phyloP scores from a whole-genome alignment of 2,888 invertebrate species.

The Drosophila silvestris region DNA sequence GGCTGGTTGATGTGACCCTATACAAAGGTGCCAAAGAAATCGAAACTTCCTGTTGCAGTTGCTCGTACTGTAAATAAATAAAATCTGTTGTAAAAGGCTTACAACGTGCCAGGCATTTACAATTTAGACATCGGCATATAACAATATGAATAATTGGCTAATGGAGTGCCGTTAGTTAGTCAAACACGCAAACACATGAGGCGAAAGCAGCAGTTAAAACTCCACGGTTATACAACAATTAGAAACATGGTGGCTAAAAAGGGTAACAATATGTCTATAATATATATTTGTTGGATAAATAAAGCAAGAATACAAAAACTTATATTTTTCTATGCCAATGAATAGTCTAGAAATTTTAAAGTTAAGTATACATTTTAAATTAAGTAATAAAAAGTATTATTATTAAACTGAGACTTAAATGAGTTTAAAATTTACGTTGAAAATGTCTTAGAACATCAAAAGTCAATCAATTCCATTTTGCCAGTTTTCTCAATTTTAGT shows the following conservation, averaged over 20 bases:
- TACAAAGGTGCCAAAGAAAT: conserved; percentile 56
- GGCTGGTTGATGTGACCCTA: conserved; percentile 12
- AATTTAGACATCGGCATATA: conserved; percentile 39
- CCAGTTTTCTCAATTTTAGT: not conserved
- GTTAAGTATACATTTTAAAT: not conserved
- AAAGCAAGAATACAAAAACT: not conserved
- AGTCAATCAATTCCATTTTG: rapidly evolving
- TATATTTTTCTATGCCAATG: not conserved
- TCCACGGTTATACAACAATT: conserved; percentile 51
- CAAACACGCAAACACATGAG: conserved; percentile 52
- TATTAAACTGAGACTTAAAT: not conserved
- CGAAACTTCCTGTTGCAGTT: conserved; percentile 65
- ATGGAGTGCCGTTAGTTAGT: conserved; percentile 42
- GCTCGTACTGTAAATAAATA: not conserved
- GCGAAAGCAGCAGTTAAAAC: conserved; percentile 35
- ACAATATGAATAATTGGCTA: conserved; percentile 53
- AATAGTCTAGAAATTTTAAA: not conserved
- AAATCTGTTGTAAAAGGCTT: conserved; percentile 5
- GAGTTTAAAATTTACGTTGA: not conserved
- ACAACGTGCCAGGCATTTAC: conserved; percentile 56
- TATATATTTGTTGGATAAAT: not conserved
- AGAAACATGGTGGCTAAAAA: conserved; percentile 22
- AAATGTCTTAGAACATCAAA: not conserved
- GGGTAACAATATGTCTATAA: not conserved
- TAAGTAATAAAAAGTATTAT: not conserved